phyloP scores from a whole-genome alignment of 1,140 invertebrate species.

The Schlechtendalia chinensis region DNA sequence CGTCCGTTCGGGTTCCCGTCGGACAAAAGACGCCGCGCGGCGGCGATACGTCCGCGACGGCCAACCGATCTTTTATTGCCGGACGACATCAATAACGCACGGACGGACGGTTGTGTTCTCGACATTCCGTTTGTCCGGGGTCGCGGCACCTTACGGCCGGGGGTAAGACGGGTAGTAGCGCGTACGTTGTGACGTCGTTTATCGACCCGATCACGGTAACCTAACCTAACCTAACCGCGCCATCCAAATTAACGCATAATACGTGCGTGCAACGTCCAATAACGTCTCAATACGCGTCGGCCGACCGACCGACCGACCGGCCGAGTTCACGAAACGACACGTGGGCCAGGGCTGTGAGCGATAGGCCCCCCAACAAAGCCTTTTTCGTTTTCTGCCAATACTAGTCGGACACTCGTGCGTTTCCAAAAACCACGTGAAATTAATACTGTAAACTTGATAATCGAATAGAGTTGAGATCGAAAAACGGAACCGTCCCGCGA shows the following conservation, averaged over 20 bases:
- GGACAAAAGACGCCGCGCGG: slow-evolving; percentile 8
- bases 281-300: slow-evolving; percentile 2
- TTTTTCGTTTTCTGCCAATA: too few relatives aligned
- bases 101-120: background rate
- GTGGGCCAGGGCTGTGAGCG: too few relatives aligned
- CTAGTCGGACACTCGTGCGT: too few relatives aligned
- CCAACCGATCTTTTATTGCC: slow-evolving; percentile 31
- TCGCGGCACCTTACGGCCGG: background rate
- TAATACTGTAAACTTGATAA: too few relatives aligned
- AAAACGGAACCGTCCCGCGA: background rate
- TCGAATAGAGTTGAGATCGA: too few relatives aligned
- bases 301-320: too few relatives aligned
- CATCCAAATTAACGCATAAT: too few relatives aligned
- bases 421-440: too few relatives aligned
- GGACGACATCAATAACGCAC: background rate
- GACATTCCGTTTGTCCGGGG: slow-evolving; percentile 35
- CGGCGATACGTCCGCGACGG: slow-evolving; percentile 12
- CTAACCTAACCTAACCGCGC: too few relatives aligned
- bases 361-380: too few relatives aligned
- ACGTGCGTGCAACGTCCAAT: background rate
- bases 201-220: background rate
- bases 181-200: background rate
- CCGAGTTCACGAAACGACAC: too few relatives aligned
- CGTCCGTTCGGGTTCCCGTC: too few relatives aligned
- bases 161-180: slow-evolving; percentile 32